Evolutionary conservation across 2,113 vertebrate genomes (phyloP).

Genomic region (Grammomys dolichurus): DNA sequence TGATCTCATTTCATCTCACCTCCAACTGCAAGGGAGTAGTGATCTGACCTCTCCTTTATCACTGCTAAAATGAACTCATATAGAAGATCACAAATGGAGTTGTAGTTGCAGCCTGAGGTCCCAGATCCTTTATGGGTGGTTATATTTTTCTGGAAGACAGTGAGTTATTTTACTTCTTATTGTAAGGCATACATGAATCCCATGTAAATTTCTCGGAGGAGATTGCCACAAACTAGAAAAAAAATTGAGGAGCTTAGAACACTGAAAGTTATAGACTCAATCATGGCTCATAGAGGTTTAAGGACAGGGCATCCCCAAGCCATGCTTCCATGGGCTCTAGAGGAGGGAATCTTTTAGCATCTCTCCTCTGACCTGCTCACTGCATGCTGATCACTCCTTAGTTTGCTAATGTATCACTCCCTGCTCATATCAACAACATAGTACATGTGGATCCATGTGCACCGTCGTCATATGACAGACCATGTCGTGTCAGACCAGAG

Average conservation of each 20-base stretch:
- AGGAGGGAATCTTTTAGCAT: neutral
- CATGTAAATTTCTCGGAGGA: neutral
- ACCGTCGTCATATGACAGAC: neutral
- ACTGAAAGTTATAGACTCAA: neutral
- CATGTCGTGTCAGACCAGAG: neutral
- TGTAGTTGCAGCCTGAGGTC: neutral
- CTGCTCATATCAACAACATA: no score
- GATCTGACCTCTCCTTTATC: neutral
- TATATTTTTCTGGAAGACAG: neutral
- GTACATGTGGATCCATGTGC: neutral
- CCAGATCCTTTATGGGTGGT: neutral
- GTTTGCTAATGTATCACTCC: neutral
- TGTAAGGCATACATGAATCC: neutral
- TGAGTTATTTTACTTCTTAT: neutral
- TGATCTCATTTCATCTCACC: neutral
- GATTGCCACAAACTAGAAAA: neutral
- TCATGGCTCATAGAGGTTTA: neutral
- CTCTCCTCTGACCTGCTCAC: neutral
- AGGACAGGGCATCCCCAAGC: neutral
- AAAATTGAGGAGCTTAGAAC: neutral
- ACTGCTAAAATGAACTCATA: neutral
- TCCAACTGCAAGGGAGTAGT: neutral
- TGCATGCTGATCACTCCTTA: neutral
- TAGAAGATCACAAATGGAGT: neutral
- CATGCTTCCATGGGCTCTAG: fast-evolving